Base-by-base conservation (phyloP, 2,888 invertebrate species). In the Penaeus monodon region DNA sequence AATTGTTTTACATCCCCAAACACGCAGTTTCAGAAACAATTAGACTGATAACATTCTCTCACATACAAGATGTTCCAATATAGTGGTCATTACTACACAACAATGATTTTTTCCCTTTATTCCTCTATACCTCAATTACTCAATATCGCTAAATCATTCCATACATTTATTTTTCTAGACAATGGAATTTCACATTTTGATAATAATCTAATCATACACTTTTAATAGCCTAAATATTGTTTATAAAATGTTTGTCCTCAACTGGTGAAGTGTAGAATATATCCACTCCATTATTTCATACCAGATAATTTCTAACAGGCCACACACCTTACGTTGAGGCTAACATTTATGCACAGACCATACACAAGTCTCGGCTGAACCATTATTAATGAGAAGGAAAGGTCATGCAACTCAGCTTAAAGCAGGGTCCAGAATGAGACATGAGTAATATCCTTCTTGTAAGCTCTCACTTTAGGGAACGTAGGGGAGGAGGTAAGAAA, bases 271-370 rank as follows among this genome's bases (percentile, higher is more conserved):
- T 57, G 57, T 57, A 57, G 17, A 57, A 17, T 3, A 14, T 12
- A 57, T 57, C 17, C 57, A 57, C 14, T 49, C 49, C 14, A 49
- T 49, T 49, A 49, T 49, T 49, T 49, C 14, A 49, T 49, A 49
- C 49, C 49, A 49, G 49, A 77, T 49, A 12, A 74, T 74, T 10
- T 49, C 49, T 49, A 49, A 12, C 8, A 49, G 12, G 14, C 12
- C 49, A 49, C n/a, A 57, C 17, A 57, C 17, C 57, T 17, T 57
- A 44, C 49, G 82, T 81, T 86, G 86, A 86, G 86, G 86, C 81
- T 86, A 57, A 79, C 86, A 86, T 66, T 68, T 76, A 81, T 68
- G 73, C 33, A 82, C 82, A 86, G 76, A 80, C 85, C 80, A 80
- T 63, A 85, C 85, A 79, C 73, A 49, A 27, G 63, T 80, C 85